Evolutionary conservation across 1,140 invertebrate genomes (phyloP).

Genomic region (Bacillus rossius): DNA sequence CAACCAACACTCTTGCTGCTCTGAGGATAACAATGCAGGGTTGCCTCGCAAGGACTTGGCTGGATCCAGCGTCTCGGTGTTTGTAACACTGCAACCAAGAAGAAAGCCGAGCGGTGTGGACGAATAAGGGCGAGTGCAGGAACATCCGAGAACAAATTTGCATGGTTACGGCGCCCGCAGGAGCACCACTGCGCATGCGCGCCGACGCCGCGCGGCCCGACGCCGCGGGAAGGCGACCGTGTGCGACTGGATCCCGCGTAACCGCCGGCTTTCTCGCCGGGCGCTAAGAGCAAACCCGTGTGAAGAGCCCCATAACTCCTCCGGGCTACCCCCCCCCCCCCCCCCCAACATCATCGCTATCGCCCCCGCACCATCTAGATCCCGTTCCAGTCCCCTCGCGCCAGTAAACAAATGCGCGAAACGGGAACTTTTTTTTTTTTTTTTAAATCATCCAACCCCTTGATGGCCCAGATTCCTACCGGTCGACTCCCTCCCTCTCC

Average conservation of each 20-base stretch:
- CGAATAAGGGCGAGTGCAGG: no score
- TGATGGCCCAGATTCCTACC: not conserved
- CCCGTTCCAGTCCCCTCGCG: not conserved
- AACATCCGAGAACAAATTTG: no score
- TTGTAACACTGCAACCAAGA: no score
- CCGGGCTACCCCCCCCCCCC: no score
- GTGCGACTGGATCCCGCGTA: not conserved
- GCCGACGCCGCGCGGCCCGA: not conserved
- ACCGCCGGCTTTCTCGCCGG: constrained; percentile 1
- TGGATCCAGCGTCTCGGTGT: no score
- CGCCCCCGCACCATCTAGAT: not conserved
- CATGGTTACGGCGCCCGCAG: no score
- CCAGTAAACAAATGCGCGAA: no score
- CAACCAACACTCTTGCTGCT: no score
- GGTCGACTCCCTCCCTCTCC: no score
- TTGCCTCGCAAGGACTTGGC: no score
- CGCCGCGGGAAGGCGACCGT: not conserved
- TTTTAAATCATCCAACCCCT: constrained; percentile 1
- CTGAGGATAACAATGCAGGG: no score
- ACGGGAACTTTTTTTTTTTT: constrained; percentile 14
- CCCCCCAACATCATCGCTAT: not conserved
- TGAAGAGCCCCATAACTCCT: constrained; percentile 21
- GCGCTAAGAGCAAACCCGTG: constrained; percentile 33
- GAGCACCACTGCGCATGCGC: constrained; percentile 3
- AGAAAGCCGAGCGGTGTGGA: no score